Base-by-base conservation (phyloP, 2,797 vertebrate species). In the Rhabdophis nuchalis region DNA sequence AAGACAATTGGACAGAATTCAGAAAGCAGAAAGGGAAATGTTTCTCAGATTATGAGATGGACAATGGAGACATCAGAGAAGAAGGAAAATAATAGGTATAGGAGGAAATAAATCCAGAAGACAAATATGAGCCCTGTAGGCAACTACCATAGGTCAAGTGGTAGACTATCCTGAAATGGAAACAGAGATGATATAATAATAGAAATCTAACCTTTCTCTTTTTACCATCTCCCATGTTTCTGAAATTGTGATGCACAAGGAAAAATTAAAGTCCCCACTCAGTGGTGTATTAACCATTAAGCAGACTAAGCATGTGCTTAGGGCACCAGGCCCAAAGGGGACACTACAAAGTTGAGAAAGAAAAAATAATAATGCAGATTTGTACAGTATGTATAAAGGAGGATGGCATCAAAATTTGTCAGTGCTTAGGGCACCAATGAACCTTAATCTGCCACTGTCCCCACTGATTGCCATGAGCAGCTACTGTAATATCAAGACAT, bases 11-110 rank as follows among this genome's bases (percentile, higher is more conserved):
- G 3, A 4, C 0, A 2, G 0, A 46, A 2, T 86, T 88, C 10
- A 90, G 13, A 36, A 93, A 92, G 87, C 46, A 87, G 11, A 58
- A 89, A 57, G n/a, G 60, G 29, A 77, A 94, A 86, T 11, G 64
- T 68, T 16, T n/a, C 60, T 5, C 11, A 32, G 32, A 27, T 20
- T 29, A 82, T 52, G 25, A 87, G 20, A 41, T 41, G 36, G 86
- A 68, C n/a, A 87, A 41, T 27, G 53, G 27, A 16, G 9, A 9
- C 72, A 77, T 41, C 32, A 11, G 9, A 23, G 18, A 10, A 9
- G 72, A 5, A 27, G 36, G 6, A 85, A 13, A 93, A 90, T 0
- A 1, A 52, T 13, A 0, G 0, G 0, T 3, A 50, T 5, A 57
- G 0, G 2, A 58, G 10, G 0, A 91, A 91, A 58, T 92, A 88